phyloP scores from a whole-genome alignment of 2,797 vertebrate species.

The Furcifer pardalis region DNA sequence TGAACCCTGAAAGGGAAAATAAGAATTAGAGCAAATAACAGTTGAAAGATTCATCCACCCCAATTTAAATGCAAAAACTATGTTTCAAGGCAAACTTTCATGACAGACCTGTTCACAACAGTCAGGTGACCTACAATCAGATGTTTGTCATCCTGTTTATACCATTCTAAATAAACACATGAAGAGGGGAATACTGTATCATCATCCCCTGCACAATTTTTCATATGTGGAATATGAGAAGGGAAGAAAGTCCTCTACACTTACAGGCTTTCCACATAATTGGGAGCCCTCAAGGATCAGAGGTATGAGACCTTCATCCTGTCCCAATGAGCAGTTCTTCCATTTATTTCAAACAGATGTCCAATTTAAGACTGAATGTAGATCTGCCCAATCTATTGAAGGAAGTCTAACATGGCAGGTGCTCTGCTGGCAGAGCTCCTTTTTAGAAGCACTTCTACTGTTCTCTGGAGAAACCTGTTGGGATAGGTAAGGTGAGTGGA shows the following conservation, averaged over 20 bases:
- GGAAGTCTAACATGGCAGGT: background rate
- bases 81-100: background rate
- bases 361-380: background rate
- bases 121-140: background rate
- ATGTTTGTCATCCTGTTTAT: too few species aligned
- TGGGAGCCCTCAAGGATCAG: too few species aligned
- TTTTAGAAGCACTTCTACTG: background rate
- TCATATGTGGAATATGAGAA: too few species aligned
- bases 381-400: background rate
- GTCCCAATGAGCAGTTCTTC: background rate
- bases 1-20: too few species aligned
- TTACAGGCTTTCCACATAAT: too few species aligned
- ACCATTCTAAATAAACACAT: too few species aligned
- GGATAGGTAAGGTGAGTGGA: background rate
- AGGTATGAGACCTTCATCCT: background rate
- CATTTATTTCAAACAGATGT: background rate
- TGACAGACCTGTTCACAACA: background rate
- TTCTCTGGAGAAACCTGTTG: background rate
- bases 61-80: background rate
- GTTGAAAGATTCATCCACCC: background rate
- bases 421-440: background rate
- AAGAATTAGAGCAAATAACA: background rate
- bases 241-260: too few species aligned
- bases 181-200: too few species aligned
- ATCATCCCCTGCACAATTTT: too few species aligned